Evolutionary conservation across 2,113 vertebrate genomes (phyloP), one percentile per base, ranked within the genome.

Genomic region (Ifrita kowaldi): DNA sequence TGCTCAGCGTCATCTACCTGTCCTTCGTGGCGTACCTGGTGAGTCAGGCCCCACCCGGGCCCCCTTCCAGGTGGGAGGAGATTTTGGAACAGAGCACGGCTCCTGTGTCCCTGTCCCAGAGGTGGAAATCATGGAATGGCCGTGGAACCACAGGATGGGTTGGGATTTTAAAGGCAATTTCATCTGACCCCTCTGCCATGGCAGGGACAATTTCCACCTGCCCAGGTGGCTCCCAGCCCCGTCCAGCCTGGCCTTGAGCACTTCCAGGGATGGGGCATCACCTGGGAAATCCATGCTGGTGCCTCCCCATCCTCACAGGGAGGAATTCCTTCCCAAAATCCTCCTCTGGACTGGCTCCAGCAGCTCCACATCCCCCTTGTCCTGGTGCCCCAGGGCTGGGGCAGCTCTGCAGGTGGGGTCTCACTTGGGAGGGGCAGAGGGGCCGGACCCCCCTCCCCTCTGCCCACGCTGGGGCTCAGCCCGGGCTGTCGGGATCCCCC

Each of bases 21-120:
- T 93, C 97, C 97, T 99, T 99, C 55, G 98, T 99, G 33, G 95
- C 93, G 5, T 99, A 99, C 93, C 96, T 99, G 99, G 99, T 99
- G 96, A 99, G 99, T 97, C 8, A 1, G 50, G 21, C 7, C 6
- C 44, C 2, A 4, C 42, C 9, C 1, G 44, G 27, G 2, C 20
- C n/a, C 81, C 81, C 5, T 24, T 4, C 30, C 59, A 47, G 59
- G 0, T 33, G 69, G 49, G 59, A 74, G 49, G 10, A 39, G 52
- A 1, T 6, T 13, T 22, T 7, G 46, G 14, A 14, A 1, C 7
- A 16, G 21, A 4, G 0, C 56, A 2, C 0, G 0, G 28, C 18
- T 52, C 22, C 60, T 41, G 33, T 16, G 41, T 1, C 4, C 5
- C 2, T 23, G 35, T 3, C 44, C 28, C 65, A 28, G 65, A 23